Evolutionary conservation across 2,888 invertebrate genomes (phyloP), one percentile per base, ranked within the genome.

Genomic region (Hemaris fuciformis): DNA sequence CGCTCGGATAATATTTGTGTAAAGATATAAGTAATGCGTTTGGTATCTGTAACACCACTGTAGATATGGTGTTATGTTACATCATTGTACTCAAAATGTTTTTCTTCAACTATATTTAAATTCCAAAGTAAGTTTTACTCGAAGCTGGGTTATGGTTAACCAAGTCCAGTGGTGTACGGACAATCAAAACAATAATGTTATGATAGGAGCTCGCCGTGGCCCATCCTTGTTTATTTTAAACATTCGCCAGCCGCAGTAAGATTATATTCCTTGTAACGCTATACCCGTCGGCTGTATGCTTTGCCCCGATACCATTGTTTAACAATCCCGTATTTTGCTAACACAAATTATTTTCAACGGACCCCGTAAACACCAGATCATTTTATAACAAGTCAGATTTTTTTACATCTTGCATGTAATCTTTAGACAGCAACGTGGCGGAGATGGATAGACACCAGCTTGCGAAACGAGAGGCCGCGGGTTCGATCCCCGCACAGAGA

Each of bases 181-280:
- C 79, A 86, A 85, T 83, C 82, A 89, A 85, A 90, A 90, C 89
- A 91, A 85, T 83, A 76, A 79, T 89, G 87, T 91, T 91, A 80
- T 91, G 89, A 87, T 89, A 90, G 90, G 85, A 82, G 74, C 72
- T 78, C 73, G 79, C 70, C 76, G 71, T 71, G 68, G 75, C 71
- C 69, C 70, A 73, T 72, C 73, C 65, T 66, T 89, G 89, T 91
- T 89, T 89, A 87, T 83, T 88, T 87, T 87, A 87, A 88, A 89
- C 85, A 86, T 83, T 82, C 77, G 71, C 77, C 76, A 82, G 77
- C 74, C 74, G 68, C 72, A 69, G 77, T 69, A 77, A 85, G 83
- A 88, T 84, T 81, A 84, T 83, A 82, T 82, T 82, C 79, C 77
- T 72, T 81, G 81, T 85, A 86, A 84, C 76, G 74, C 75, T 79